Evolutionary conservation across 2,113 vertebrate species (phyloP), one percentile per base, ranked within the genome.

Genomic region (Chloroceryle aenea): DNA sequence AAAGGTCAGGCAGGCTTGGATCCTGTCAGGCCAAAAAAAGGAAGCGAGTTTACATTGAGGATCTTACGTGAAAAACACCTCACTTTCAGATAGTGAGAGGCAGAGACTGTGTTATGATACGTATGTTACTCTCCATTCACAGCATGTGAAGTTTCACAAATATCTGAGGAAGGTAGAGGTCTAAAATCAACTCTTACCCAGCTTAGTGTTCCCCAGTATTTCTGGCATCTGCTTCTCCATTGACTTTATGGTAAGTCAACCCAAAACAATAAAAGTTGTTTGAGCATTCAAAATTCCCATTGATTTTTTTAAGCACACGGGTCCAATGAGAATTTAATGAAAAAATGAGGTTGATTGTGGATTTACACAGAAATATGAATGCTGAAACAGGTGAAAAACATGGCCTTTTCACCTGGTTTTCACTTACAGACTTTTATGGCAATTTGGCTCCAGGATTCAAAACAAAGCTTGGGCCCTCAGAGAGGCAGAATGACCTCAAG

Each of bases 401-500:
- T 22, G 22, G 27, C 8, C n/a, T 85, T 95, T 86, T 38, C 14
- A 58, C 68, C n/a, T 45, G 16, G 16, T 94, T 93, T 96, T 90
- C 40, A 56, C 52, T 88, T 85, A 36, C 43, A 73, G 43, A 59
- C 50, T 81, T 88, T 63, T 72, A 81, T 53, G 36, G 56, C 64
- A 59, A 45, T 85, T 95, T 90, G 32, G 58, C 4, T n/a, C 8
- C 25, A 64, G 64, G 58, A 72, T 87, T 94, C 77, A 87, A 76
- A 94, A 77, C 48, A 89, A 91, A 93, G 22, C 66, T 73, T 78
- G 45, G 45, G 77, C 50, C 78, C 81, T 93, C 56, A 68, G 77
- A 95, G 74, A 73, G 53, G 21, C 45, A 72, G 66, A 94, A 91
- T 96, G 95, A 95, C 88, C 64, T 7, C 93, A 75, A 96, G 93